Evolutionary conservation across 2,797 vertebrate species (phyloP).

Genomic region (Sphenodon punctatus): DNA sequence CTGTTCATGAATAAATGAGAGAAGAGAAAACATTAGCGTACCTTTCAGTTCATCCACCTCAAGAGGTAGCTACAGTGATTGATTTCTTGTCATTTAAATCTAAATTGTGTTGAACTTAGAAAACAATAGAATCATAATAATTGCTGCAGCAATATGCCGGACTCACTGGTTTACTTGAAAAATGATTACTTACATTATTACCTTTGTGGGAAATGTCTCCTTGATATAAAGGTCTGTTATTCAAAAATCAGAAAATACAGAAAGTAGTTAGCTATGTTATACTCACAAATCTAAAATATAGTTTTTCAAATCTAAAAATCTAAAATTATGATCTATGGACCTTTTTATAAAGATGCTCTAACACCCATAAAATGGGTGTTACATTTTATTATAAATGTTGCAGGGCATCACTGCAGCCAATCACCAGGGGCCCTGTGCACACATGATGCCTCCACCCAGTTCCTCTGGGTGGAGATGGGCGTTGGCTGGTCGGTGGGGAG

Average conservation of each 20-base stretch:
- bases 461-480: no score
- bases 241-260: background rate
- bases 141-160: slow-evolving; percentile 52
- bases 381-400: no score
- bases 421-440: no score
- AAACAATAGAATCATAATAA: slow-evolving; percentile 63
- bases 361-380: no score
- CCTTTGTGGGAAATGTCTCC: no score
- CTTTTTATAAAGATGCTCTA: no score
- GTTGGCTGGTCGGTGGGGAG: no score
- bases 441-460: no score
- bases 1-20: background rate
- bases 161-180: slow-evolving; percentile 61
- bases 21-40: slow-evolving; percentile 47
- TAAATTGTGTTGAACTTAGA: slow-evolving; percentile 55
- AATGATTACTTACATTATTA: slow-evolving; percentile 41
- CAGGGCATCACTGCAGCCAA: no score
- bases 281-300: background rate
- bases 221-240: slow-evolving; percentile 45
- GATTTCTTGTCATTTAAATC: slow-evolving; percentile 66
- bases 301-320: no score
- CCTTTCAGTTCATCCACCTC: slow-evolving; percentile 53
- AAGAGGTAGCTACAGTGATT: no score
- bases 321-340: no score
- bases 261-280: background rate